Evolutionary conservation across 1,140 invertebrate genomes (phyloP).

Genomic region (Acromyrmex charruanus): DNA sequence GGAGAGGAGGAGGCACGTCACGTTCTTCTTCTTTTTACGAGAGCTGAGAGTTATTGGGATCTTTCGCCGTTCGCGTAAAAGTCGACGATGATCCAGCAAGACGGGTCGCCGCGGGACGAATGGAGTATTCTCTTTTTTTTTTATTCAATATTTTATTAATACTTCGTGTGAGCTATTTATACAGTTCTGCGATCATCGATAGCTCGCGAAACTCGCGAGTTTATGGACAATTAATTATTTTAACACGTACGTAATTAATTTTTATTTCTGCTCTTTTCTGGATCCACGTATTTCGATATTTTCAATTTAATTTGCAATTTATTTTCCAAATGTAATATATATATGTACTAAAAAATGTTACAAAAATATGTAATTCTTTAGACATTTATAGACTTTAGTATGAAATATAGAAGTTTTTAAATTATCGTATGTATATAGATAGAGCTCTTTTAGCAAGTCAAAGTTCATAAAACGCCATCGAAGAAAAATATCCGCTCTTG

Average conservation of each 20-base stretch:
- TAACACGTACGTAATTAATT: background rate
- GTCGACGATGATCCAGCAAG: constrained; percentile 19
- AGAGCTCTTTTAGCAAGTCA: background rate
- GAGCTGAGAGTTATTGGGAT: constrained; percentile 38
- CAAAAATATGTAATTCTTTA: background rate
- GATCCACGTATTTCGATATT: background rate
- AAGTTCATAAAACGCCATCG: background rate
- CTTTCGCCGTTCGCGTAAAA: constrained; percentile 26
- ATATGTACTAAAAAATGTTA: background rate
- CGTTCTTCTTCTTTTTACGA: constrained; percentile 22
- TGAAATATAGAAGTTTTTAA: background rate
- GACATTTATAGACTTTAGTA: background rate
- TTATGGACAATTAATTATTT: background rate
- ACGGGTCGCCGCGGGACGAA: background rate
- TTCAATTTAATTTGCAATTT: background rate
- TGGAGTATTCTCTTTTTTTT: background rate
- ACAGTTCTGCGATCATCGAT: background rate
- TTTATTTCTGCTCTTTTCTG: background rate
- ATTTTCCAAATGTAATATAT: background rate
- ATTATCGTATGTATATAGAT: background rate
- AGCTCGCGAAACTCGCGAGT: background rate
- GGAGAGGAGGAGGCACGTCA: background rate
- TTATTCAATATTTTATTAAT: constrained; percentile 13
- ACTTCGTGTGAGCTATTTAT: background rate
- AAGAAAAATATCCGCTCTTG: background rate